phyloP scores from a whole-genome alignment of 2,888 invertebrate genomes.

The Platycheirus albimanus region DNA sequence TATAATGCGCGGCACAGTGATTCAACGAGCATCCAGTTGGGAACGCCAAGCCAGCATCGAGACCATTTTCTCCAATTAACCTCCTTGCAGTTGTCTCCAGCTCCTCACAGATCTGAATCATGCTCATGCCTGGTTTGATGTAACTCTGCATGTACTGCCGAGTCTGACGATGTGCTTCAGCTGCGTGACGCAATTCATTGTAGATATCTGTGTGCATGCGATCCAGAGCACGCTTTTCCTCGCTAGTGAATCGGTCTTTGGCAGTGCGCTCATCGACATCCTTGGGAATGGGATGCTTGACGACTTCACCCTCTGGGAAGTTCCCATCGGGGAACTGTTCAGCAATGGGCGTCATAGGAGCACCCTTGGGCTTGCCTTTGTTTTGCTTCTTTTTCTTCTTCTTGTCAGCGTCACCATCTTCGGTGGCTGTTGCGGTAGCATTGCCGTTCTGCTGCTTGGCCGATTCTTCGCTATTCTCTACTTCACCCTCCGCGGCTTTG shows the following conservation, averaged over 20 bases:
- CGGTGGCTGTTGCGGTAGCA: conserved; percentile 80
- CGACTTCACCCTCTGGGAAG: conserved; percentile 95
- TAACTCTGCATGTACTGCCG: conserved; percentile 89
- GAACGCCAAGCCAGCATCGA: conserved; percentile 97
- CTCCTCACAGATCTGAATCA: conserved; percentile 99
- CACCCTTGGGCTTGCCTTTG: conserved; percentile 87
- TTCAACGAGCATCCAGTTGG: conserved; percentile 99
- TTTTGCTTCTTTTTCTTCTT: conserved; percentile 83
- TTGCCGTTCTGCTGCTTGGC: conserved; percentile 75
- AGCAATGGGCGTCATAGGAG: conserved; percentile 93
- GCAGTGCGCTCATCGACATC: conserved; percentile 91
- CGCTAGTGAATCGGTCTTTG: conserved; percentile 91
- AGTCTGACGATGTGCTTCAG: conserved; percentile 98
- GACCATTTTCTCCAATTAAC: conserved; percentile 96
- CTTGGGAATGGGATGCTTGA: conserved; percentile 88
- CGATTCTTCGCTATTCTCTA: conserved; percentile 76
- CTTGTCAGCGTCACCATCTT: conserved; percentile 77
- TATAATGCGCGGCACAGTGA: conserved; percentile 99
- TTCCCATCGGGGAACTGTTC: conserved; percentile 92
- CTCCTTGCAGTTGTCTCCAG: conserved; percentile 95
- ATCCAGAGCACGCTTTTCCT: conserved; percentile 95
- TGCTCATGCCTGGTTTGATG: conserved; percentile 99
- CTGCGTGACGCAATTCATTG: conserved; percentile 96
- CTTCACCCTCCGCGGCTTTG: conserved; percentile 79
- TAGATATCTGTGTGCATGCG: conserved; percentile 96